Evolutionary conservation across 2,888 invertebrate species (phyloP), one percentile per base, ranked within the genome.

Genomic region (Cremastobaeus sp.): DNA sequence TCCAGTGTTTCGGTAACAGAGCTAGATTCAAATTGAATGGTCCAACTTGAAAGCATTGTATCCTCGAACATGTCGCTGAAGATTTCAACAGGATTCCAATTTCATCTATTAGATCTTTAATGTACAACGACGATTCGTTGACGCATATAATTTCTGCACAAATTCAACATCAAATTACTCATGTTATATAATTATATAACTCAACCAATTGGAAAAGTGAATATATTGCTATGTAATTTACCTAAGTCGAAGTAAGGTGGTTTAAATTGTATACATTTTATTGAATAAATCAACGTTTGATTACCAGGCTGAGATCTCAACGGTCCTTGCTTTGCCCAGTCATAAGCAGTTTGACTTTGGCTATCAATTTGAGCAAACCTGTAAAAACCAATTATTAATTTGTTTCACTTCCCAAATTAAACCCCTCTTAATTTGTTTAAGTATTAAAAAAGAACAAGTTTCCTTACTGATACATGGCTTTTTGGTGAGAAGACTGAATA

Each of bases 321-420:
- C 0, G 93, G 90, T 0, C 99, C 98, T 85, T 93, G 89, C 0
- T 92, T 89, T 4, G 97, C 97, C 65, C 98, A 83, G 64, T 98
- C 96, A 87, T 96, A 99, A 6, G 96, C 96, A 37, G 93, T 91
- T 88, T 98, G 95, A 34, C 95, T 95, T 81, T 95, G 92, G 72
- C 95, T 90, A 84, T 95, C 93, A 0, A 98, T 91, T 17, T n/a
- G n/a, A n/a, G n/a, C n/a, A n/a, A n/a, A n/a, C n/a, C n/a, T n/a
- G n/a, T 25, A 25, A 25, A 25, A 25, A 5, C 25, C 4, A 5
- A 25, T 4, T 25, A 5, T 4, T 25, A 25, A 25, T 25, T 25
- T 4, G 4, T 25, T 25, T 25, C 25, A 25, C 8, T 25, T 25
- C 11, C 32, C 8, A n/a, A n/a, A n/a, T n/a, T n/a, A n/a, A n/a